Evolutionary conservation across 2,113 vertebrate genomes (phyloP), one percentile per base, ranked within the genome.

Genomic region (Ammodytes marinus): DNA sequence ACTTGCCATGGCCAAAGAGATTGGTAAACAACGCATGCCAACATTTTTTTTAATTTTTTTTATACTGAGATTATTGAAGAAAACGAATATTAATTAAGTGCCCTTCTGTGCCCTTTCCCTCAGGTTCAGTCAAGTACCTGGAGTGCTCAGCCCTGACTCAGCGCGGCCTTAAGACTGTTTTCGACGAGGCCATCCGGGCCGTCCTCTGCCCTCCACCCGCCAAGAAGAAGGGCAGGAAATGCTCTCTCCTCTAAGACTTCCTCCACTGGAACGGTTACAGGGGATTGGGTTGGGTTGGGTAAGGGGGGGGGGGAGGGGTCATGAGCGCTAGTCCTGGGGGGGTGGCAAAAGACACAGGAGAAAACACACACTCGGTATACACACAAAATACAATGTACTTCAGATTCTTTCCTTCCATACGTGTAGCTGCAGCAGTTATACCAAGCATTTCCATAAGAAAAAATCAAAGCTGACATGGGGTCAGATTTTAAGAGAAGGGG

Each of bases 1-100:
- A 88, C 94, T 99, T 45, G 97, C 97, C 58, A 99, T 99, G 98
- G 98, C 98, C 3, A 99, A 99, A 94, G 98, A 99, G 95, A 99
- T 99, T 0, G 97, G 98, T 99, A 96, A 27, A 85, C 3, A 11
- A 14, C 2, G 94, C 27, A 7, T 63, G 0, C 17, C 13, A 12
- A 2, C 15, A 40, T 59, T 1, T 45, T 42, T 53, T n/a, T n/a
- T n/a, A n/a, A n/a, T n/a, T n/a, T n/a, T 60, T 40, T 66, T 77
- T 15, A 5, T 54, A 7, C 19, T 12, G 3, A 19, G 27, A 69
- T 39, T 27, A 50, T 54, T 79, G 13, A 17, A 67, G 9, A 3
- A 5, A 13, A 75, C 4, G 1, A 13, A 8, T 40, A 19, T 45
- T 45, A 27, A 19, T 45, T 45, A 27, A 27, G 27, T 27, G 27